These are phyloP conservation scores for Bombus waltoni DNA, from an alignment of 1,140 invertebrate genomes.

Conservation along the genomic window DNA sequence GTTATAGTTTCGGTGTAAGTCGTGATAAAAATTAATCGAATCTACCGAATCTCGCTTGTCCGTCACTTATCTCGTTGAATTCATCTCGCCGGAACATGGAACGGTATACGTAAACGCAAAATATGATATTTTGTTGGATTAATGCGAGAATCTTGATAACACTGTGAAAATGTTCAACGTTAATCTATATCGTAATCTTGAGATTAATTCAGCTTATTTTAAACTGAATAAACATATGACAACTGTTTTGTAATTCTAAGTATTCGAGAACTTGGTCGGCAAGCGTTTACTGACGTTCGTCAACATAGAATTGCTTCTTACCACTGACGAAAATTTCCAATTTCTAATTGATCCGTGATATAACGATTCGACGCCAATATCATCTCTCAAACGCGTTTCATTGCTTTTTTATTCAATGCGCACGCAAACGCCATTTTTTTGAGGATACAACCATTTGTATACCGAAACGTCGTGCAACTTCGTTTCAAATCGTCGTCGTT, in stretches of 20 bases:
- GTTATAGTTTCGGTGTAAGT: neutral
- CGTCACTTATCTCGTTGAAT: constrained; percentile 6
- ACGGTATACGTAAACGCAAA: too few species aligned
- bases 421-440: too few species aligned
- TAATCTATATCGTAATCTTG: neutral
- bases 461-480: too few species aligned
- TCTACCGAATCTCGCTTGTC: neutral
- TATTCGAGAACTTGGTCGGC: neutral
- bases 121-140: too few species aligned
- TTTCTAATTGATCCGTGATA: neutral
- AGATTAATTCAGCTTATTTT: neutral
- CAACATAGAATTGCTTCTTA: neutral
- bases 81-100: constrained; percentile 8
- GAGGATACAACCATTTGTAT: too few species aligned
- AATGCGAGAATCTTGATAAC: neutral
- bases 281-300: neutral
- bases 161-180: neutral
- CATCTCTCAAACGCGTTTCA: neutral
- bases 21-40: neutral
- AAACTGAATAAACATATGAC: neutral
- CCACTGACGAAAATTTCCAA: neutral
- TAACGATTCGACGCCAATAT: neutral
- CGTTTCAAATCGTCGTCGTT: too few species aligned
- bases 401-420: too few species aligned
- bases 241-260: neutral